Base-by-base conservation (phyloP, 2,888 invertebrate species). In the Odontomyia ornata region DNA sequence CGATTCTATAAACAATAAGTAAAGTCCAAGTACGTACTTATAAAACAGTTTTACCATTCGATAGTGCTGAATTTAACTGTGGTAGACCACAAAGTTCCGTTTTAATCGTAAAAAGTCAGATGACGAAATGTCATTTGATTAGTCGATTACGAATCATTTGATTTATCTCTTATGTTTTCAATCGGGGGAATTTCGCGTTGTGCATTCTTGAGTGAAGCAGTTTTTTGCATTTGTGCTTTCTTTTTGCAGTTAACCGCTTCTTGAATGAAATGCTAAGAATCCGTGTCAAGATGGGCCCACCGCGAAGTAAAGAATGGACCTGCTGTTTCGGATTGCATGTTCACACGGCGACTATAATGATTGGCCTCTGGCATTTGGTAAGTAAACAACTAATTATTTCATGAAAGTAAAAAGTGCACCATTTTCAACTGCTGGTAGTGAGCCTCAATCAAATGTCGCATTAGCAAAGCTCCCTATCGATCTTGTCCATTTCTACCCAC, bases 281-380 rank as follows among this genome's bases (percentile, higher is more conserved):
- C 82, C 85, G 86, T 75, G 81, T 85, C 76, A 87, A 87, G 83
- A 86, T 87, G 84, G 86, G 92, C 81, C 90, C 91, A 82, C 90
- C 91, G 82, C 87, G 91, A 80, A 90, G 89, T 84, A 92, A 91
- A 82, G 93, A 94, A 84, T 94, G 93, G 93, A 89, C 91, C 82
- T 94, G 94, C 87, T 93, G 91, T 84, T 91, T 93, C 84, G 94
- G 94, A 82, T 89, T 94, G 77, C 95, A 95, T 87, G 95, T 95
- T 71, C 91, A 94, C 78, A 95, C 94, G 23, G 94, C 93, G 46
- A 94, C 95, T 43, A 92, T 94, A 76, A 88, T 93, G 79, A 90
- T 95, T 79, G 95, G 95, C 82, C 89, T 94, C 85, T 95, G 94
- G 94, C 94, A 95, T 87, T 89, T 95, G 89, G 94, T 95, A 88